Evolutionary conservation across 2,888 invertebrate genomes (phyloP).

Genomic region (Barypeithes pellucidus): DNA sequence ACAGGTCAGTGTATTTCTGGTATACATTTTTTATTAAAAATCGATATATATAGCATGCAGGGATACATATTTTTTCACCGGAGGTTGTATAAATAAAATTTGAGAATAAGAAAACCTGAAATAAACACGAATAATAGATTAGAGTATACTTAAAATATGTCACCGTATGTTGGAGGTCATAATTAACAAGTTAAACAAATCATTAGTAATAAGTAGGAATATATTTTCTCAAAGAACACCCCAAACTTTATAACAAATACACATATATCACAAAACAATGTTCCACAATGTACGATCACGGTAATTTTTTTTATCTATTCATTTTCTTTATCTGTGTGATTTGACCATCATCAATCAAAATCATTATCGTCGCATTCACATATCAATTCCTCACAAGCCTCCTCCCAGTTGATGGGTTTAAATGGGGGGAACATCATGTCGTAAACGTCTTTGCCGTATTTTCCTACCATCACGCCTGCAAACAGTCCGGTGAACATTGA

Average conservation of each 20-base stretch:
- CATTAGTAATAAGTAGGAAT: neutral
- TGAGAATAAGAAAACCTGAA: too few species aligned
- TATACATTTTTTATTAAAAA: too few species aligned
- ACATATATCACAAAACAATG: neutral
- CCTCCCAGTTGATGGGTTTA: constrained; percentile 41
- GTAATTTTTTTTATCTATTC: too few species aligned
- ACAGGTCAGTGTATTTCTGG: too few species aligned
- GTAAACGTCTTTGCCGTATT: constrained; percentile 34
- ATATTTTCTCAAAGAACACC: neutral
- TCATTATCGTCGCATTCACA: constrained; percentile 39
- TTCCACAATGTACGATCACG: too few species aligned
- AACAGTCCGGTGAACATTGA: constrained; percentile 39
- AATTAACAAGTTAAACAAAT: neutral
- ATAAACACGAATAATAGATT: too few species aligned
- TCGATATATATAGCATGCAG: too few species aligned
- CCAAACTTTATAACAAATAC: neutral
- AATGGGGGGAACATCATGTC: constrained; percentile 29
- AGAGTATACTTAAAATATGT: too few species aligned
- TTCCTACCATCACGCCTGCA: constrained; percentile 31
- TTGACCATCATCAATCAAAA: constrained; percentile 9
- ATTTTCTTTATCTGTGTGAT: neutral
- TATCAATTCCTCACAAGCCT: constrained; percentile 28
- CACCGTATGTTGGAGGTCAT: too few species aligned
- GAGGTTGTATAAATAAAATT: too few species aligned
- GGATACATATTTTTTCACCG: too few species aligned